These are phyloP conservation scores for Cladopsammia gracilis DNA, from an alignment of 64 coral and sea anemone genomes.

Conservation along the genomic window DNA sequence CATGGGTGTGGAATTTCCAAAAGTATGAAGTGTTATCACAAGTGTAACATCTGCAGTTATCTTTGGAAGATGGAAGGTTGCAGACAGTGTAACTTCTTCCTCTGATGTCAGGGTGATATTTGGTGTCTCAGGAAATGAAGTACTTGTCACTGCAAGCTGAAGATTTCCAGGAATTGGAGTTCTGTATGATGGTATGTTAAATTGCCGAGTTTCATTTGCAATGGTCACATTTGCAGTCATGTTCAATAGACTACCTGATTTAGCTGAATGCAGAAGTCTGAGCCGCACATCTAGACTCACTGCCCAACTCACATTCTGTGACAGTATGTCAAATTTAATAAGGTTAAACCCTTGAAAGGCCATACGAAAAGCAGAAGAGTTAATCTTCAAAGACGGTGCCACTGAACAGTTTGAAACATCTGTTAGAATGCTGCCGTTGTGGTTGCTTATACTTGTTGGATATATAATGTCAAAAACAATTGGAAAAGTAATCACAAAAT, in stretches of 20 bases:
- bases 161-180: slow-evolving; percentile 44
- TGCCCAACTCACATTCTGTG: slow-evolving; percentile 81
- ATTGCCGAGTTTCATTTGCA: not conserved
- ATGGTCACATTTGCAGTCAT: slow-evolving; percentile 37
- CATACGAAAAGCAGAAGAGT: not conserved
- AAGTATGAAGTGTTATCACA: slow-evolving; percentile 41
- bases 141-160: slow-evolving; percentile 27
- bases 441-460: slow-evolving; percentile 1
- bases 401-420: slow-evolving; percentile 77
- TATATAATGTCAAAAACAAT: slow-evolving; percentile 61
- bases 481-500: slow-evolving; percentile 52
- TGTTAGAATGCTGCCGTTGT: slow-evolving; percentile 27
- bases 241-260: slow-evolving; percentile 58
- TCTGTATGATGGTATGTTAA: slow-evolving; percentile 54
- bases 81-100: slow-evolving; percentile 48
- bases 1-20: slow-evolving; percentile 66
- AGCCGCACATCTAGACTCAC: slow-evolving; percentile 16
- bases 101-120: slow-evolving; percentile 46
- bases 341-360: not conserved
- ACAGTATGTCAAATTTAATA: slow-evolving; percentile 35
- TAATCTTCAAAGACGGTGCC: slow-evolving; percentile 18
- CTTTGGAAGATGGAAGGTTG: slow-evolving; percentile 71
- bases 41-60: slow-evolving; percentile 70
- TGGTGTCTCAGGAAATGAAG: slow-evolving; percentile 67
- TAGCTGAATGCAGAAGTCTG: slow-evolving; percentile 24